Evolutionary conservation across 2,888 invertebrate species (phyloP).

Genomic region (Stenodera caucasica): DNA sequence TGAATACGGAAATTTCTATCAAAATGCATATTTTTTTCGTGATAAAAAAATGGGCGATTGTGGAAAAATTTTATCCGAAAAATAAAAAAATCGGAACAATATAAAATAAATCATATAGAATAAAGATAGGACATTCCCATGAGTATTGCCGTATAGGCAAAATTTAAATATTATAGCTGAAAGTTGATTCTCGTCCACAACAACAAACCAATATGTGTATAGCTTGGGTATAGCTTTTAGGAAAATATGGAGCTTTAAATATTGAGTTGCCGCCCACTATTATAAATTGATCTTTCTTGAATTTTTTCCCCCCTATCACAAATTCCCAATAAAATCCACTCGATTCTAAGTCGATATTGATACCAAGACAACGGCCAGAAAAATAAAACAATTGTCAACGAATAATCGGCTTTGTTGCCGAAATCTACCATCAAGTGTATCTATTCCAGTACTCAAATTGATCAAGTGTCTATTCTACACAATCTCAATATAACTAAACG

Average conservation of each 20-base stretch:
- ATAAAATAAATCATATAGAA: slow-evolving; percentile 4
- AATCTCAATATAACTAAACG: slow-evolving; percentile 12
- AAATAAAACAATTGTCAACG: neutral
- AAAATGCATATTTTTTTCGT: slow-evolving; percentile 1
- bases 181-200: slow-evolving; percentile 37
- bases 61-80: no score
- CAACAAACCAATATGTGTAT: slow-evolving; percentile 54
- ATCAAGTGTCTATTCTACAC: slow-evolving; percentile 37
- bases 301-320: neutral
- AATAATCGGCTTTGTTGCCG: slow-evolving; percentile 11
- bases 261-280: slow-evolving; percentile 45
- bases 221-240: slow-evolving; percentile 53
- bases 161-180: slow-evolving; percentile 45
- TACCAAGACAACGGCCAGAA: neutral
- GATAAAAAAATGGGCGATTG: no score
- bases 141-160: slow-evolving; percentile 1
- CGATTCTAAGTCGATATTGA: neutral
- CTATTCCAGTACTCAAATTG: slow-evolving; percentile 35
- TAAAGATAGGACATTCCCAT: neutral
- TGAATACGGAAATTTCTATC: neutral
- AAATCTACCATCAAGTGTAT: slow-evolving; percentile 31
- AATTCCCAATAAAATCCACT: slow-evolving; percentile 6
- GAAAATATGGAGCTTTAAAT: slow-evolving; percentile 53
- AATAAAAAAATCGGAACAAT: neutral
- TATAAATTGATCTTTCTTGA: neutral